A percentile compares a stretch with the other conserved stretches of the same genome.
Conservation (phyloP, 2,888 invertebrate species). For the Lasioglossum pauxillum region DNA sequence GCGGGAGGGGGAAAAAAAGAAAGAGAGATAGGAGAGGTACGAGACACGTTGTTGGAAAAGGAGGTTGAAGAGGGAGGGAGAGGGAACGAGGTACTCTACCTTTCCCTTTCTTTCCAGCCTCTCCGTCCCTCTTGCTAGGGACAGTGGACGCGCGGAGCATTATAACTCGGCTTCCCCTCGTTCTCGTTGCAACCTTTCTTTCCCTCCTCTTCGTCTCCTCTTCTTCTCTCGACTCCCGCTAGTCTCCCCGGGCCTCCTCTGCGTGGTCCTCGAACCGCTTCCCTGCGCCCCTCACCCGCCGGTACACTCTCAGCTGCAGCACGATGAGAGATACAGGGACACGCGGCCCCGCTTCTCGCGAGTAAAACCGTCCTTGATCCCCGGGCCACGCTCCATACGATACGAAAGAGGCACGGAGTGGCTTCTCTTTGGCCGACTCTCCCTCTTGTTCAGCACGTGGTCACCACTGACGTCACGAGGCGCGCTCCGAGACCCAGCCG, state of each 20-base stretch:
- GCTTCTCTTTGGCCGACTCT: conserved; percentile 71
- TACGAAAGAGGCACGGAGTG: conserved; percentile 71
- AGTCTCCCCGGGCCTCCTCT: conserved; percentile 6
- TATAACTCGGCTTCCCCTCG: conserved; percentile 70
- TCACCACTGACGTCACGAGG: conserved; percentile 78
- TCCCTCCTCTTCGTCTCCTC: conserved; percentile 46
- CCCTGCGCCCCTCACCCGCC: conserved; percentile 11
- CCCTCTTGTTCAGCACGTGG: conserved; percentile 78
- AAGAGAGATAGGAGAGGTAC: conserved; percentile 29
- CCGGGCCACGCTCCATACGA: conserved; percentile 81
- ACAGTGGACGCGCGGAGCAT: conserved; percentile 78
- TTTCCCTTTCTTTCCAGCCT: conserved; percentile 24
- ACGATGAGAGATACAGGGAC: conserved; percentile 71
- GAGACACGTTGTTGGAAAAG: conserved; percentile 34
- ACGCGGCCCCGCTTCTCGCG: conserved; percentile 77
- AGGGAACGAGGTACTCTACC: conserved; percentile 41
- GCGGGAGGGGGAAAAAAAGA: background rate
- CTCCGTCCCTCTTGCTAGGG: conserved; percentile 55
- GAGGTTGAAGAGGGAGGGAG: conserved; percentile 21
- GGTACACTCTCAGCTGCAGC: conserved; percentile 60
- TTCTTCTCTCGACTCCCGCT: conserved; percentile 43
- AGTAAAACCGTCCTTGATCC: conserved; percentile 83
- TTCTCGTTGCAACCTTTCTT: conserved; percentile 47
- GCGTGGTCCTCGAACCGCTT: conserved; percentile 13
- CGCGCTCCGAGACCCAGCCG: conserved; percentile 60